Percentiles rank a stretch among this genome's conserved stretches.
phyloP scores from a whole-genome alignment of 2,113 vertebrate genomes.

The Phylloscopus trochilus region DNA sequence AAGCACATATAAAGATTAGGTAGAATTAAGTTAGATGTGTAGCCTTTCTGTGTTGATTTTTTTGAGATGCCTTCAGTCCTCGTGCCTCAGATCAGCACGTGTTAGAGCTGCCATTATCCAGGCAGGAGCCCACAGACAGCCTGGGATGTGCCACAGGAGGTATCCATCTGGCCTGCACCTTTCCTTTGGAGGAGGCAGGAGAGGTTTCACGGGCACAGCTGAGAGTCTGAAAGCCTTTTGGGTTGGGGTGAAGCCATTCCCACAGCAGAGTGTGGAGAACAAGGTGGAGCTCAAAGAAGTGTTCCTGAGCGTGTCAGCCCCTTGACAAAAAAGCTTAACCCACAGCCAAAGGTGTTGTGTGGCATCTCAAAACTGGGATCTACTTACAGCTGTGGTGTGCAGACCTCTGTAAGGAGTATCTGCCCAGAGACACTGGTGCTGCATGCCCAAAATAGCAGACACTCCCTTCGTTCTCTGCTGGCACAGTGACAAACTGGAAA shows the following conservation, averaged over 20 bases:
- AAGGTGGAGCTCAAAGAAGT: neutral
- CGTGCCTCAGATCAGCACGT: accelerated
- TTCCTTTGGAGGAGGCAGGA: neutral
- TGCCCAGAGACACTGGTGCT: neutral
- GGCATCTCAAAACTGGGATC: neutral
- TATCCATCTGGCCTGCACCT: neutral
- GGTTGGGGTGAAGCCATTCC: neutral
- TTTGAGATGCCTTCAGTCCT: neutral
- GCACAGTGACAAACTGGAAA: neutral
- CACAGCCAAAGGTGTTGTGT: accelerated
- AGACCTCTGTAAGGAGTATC: neutral
- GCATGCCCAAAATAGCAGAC: neutral
- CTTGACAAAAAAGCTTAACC: neutral
- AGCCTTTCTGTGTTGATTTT: neutral
- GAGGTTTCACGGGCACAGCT: neutral
- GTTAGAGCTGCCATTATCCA: neutral
- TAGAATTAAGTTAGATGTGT: neutral
- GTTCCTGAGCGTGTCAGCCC: accelerated
- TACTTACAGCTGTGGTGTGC: neutral
- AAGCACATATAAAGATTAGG: neutral
- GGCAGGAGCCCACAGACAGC: accelerated
- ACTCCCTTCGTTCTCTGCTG: neutral
- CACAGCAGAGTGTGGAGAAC: neutral
- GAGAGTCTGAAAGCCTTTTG: neutral
- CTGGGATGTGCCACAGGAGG: neutral